These are phyloP conservation scores for Oryzias sinensis DNA, from an alignment of 2,797 vertebrate genomes.

Conservation along the genomic window DNA sequence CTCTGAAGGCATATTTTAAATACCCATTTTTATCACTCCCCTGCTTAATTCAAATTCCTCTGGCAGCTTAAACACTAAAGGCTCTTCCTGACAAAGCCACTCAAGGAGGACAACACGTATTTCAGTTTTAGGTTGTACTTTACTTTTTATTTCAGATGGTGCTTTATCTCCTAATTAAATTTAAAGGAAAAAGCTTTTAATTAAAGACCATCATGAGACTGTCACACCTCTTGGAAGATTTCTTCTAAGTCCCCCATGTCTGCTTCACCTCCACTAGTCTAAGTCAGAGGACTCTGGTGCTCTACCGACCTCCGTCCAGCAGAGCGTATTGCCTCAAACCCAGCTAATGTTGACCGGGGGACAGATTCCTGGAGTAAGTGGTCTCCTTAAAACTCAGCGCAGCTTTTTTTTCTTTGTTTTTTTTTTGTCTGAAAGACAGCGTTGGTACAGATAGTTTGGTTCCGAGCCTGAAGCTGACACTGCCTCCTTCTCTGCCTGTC, in stretches of 20 bases:
- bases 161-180: constrained; percentile 18
- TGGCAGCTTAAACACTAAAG: constrained; percentile 39
- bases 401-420: no score
- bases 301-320: constrained; percentile 88
- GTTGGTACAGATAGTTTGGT: constrained; percentile 35
- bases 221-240: constrained; percentile 24
- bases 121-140: constrained; percentile 4
- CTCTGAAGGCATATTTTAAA: constrained; percentile 79
- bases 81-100: constrained; percentile 31
- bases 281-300: constrained; percentile 91
- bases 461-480: constrained; percentile 36
- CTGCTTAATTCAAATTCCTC: constrained; percentile 57
- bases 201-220: no score
- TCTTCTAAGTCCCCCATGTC: constrained; percentile 51
- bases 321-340: constrained; percentile 91
- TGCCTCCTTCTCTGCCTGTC: constrained; percentile 37
- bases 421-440: constrained; percentile 12
- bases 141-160: not conserved
- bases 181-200: constrained; percentile 7
- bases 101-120: constrained; percentile 25
- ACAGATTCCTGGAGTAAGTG: constrained; percentile 97
- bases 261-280: constrained; percentile 84
- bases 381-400: constrained; percentile 28
- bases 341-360: constrained; percentile 97
- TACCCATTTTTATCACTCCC: constrained; percentile 57